Conservation (phyloP, 2,797 vertebrate genomes). For the Muscicapa comitata region DNA sequence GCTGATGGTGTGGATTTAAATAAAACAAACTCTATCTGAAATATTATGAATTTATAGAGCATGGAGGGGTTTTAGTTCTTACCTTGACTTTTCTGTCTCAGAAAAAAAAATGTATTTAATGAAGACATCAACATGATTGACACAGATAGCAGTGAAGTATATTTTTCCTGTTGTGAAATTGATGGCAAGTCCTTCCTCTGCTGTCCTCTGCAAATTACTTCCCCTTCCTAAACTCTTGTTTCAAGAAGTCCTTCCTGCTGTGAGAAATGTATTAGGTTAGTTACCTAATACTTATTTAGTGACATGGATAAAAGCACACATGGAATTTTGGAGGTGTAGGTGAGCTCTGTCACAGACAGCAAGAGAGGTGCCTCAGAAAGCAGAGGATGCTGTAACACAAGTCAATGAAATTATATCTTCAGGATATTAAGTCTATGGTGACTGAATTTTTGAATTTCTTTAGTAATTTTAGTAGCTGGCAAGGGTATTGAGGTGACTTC, state of each 20-base stretch:
- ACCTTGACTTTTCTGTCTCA: background rate
- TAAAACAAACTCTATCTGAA: background rate
- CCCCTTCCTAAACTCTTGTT: background rate
- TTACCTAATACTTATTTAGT: background rate
- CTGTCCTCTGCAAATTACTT: background rate
- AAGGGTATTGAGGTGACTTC: background rate
- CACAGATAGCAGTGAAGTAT: background rate
- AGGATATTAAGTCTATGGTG: background rate
- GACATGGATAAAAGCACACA: background rate
- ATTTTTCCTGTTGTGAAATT: background rate
- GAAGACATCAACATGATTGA: background rate
- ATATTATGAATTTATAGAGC: background rate
- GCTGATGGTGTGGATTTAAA: background rate
- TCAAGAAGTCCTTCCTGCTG: background rate
- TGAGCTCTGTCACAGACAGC: background rate
- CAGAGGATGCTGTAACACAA: background rate
- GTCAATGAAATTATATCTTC: background rate
- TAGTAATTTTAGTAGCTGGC: background rate
- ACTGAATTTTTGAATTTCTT: background rate
- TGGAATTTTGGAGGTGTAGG: background rate
- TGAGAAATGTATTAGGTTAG: background rate
- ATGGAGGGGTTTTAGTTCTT: background rate
- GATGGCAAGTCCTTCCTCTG: background rate
- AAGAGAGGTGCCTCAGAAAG: background rate
- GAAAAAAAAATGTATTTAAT: background rate